Evolutionary conservation across 2,797 vertebrate genomes (phyloP).

Genomic region (Bovichtus variegatus): DNA sequence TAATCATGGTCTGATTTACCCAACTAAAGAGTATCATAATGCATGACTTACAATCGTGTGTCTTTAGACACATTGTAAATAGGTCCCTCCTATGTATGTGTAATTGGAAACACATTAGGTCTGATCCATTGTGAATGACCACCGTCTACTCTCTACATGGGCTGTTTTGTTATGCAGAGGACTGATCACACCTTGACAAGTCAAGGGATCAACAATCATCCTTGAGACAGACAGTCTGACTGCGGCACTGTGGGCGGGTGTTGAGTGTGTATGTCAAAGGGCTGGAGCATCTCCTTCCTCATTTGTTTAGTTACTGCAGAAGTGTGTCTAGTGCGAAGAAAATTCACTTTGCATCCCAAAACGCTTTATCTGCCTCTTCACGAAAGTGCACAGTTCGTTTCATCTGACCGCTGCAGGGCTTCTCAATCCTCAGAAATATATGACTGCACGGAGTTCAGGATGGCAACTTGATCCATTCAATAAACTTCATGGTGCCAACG

Average conservation of each 20-base stretch:
- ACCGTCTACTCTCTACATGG: slow-evolving; percentile 51
- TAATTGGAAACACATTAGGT: slow-evolving; percentile 68
- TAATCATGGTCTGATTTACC: slow-evolving; percentile 40
- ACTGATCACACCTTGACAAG: slow-evolving; percentile 74
- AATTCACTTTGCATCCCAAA: slow-evolving; percentile 1
- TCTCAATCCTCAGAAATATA: slow-evolving; percentile 11
- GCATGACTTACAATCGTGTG: slow-evolving; percentile 16
- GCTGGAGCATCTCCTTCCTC: slow-evolving; percentile 10
- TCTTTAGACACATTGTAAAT: slow-evolving; percentile 53
- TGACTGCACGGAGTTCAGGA: slow-evolving; percentile 25
- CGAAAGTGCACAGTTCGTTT: slow-evolving; percentile 14
- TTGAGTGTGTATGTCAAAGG: slow-evolving; percentile 17
- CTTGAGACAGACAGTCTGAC: slow-evolving; percentile 63
- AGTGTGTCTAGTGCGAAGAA: too few species aligned
- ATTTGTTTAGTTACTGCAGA: not conserved
- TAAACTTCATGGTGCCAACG: slow-evolving; percentile 36
- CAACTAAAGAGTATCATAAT: slow-evolving; percentile 23
- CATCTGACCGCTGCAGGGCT: not conserved
- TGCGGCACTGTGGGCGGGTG: slow-evolving; percentile 5
- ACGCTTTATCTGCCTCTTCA: slow-evolving; percentile 24
- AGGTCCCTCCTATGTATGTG: slow-evolving; percentile 43
- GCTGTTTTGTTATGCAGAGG: slow-evolving; percentile 81
- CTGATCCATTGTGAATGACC: slow-evolving; percentile 63
- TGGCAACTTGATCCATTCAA: slow-evolving; percentile 54
- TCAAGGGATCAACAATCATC: slow-evolving; percentile 46